Conservation (phyloP, 2,888 invertebrate genomes). For the Chalcosyrphus nemorum region DNA sequence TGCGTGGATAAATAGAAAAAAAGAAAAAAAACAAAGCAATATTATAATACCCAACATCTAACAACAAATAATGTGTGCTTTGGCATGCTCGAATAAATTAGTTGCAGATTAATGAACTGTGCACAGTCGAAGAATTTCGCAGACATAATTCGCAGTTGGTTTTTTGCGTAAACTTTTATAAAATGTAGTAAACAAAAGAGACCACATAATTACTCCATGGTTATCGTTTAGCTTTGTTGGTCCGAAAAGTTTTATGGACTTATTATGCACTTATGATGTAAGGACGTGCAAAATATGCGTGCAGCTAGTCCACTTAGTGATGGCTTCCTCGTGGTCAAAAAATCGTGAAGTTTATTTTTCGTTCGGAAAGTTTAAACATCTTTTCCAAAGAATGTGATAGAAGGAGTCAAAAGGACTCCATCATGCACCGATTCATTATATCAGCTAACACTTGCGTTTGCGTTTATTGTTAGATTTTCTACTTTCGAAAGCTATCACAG, state of each 20-base stretch:
- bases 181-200: neutral
- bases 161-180: conserved; percentile 28
- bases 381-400: too few species aligned
- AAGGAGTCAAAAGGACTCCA: too few species aligned
- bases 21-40: too few species aligned
- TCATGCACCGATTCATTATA: neutral
- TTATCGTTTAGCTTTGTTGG: neutral
- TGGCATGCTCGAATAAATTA: conserved; percentile 61
- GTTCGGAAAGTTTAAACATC: too few species aligned
- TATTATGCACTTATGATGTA: neutral
- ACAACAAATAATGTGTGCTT: conserved; percentile 18
- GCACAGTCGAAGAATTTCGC: conserved; percentile 33
- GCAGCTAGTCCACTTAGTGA: too few species aligned
- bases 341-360: too few species aligned
- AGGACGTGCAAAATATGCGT: neutral
- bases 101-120: conserved; percentile 65
- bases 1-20: conserved; percentile 28
- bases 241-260: neutral
- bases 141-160: conserved; percentile 12
- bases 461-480: neutral
- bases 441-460: neutral
- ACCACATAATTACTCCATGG: neutral
- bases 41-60: conserved; percentile 23
- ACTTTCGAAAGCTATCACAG: neutral
- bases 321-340: too few species aligned